These are phyloP conservation scores for Pygathrix nemaeus DNA, from an alignment of 2,113 vertebrate species.

Conservation along the genomic window DNA sequence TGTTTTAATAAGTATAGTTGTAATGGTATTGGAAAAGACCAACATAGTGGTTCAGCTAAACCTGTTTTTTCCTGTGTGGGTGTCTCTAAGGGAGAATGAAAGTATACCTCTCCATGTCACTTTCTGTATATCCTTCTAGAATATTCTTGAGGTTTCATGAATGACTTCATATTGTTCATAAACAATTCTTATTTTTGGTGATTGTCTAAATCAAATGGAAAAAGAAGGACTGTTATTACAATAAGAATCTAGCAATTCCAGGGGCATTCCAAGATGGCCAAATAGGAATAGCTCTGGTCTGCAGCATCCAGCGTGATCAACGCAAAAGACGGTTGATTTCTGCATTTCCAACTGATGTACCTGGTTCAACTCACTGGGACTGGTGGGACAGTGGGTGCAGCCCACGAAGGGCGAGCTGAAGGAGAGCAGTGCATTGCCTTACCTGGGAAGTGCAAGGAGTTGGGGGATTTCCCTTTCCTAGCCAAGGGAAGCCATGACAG, in stretches of 20 bases:
- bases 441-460: too few species aligned
- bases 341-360: too few species aligned
- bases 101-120: neutral
- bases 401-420: rapidly evolving
- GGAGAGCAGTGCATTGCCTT: too few species aligned
- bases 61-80: neutral
- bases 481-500: too few species aligned
- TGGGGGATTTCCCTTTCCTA: too few species aligned
- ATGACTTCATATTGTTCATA: neutral
- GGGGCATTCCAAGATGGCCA: too few species aligned
- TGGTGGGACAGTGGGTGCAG: too few species aligned
- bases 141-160: neutral
- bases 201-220: neutral
- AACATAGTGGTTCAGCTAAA: neutral
- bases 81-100: neutral
- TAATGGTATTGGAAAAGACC: neutral
- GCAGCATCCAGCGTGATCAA: too few species aligned
- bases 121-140: neutral
- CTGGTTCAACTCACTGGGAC: too few species aligned
- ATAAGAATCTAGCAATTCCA: neutral
- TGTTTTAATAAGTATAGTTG: neutral
- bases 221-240: neutral
- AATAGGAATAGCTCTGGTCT: too few species aligned
- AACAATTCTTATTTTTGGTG: neutral
- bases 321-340: too few species aligned